Evolutionary conservation across 2,888 invertebrate genomes (phyloP), one percentile per base, ranked within the genome.

Genomic region (Suillia variegata): DNA sequence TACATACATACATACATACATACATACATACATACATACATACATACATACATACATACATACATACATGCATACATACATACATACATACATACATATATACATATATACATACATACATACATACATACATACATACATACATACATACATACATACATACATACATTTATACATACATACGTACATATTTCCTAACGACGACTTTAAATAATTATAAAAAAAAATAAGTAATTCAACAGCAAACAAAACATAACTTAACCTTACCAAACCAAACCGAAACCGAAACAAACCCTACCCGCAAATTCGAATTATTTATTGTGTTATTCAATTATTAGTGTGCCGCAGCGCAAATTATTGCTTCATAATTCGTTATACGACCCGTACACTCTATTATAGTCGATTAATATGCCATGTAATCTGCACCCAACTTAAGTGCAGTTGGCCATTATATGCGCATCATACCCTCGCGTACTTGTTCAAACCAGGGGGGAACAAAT

Each of bases 281-380:
- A 31, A 31, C 31, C 31, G 12, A 6, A 31, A 31, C 12, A 31
- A 31, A 6, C 31, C 12, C 6, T 31, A 31, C 31, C 31, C 31
- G 31, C 31, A 31, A 31, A 31, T 31, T 31, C 12, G 62, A 62
- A 65, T n/a, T n/a, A n/a, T 70, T 66, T 66, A 70, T 73, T 73
- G 67, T 73, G 61, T 71, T 69, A 71, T 73, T 71, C 73, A 72
- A 74, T 74, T 72, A 75, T 74, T 67, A 70, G 65, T 64, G 62
- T 58, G 66, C 62, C 59, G 62, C 15, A 54, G 15, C 13, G 42
- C 22, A 10, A 15, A 21, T n/a, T 22, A 33, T 17, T 6, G 52
- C n/a, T 31, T 12, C 31, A 31, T 8, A 31, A 8, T 31, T 31
- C 31, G 6, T 12, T 31, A 12, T 31, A 31, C 31, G 6, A 31